phyloP scores from a whole-genome alignment of 2,113 vertebrate species.

The Myrmophylax atrothorax region DNA sequence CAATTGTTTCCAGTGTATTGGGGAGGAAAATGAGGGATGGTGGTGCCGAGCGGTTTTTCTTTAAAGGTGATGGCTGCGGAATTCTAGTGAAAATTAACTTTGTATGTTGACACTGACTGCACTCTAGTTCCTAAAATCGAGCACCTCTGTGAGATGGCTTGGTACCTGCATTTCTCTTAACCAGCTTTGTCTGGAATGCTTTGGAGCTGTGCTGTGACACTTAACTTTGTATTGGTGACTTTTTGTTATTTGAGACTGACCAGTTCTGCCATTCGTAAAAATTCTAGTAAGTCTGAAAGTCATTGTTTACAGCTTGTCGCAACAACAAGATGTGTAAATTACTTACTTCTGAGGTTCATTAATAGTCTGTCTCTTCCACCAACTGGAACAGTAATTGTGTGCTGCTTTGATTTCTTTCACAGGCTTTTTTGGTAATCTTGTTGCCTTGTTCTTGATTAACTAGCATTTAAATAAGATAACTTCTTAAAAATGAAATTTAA shows the following conservation, averaged over 20 bases:
- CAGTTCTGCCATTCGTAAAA: neutral
- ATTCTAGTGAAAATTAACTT: neutral
- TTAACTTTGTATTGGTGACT: neutral
- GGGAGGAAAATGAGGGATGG: neutral
- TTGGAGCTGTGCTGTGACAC: neutral
- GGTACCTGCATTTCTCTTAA: neutral
- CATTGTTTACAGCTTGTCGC: neutral
- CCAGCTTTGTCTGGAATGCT: neutral
- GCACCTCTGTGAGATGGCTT: neutral
- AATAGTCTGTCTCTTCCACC: neutral
- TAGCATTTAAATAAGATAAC: neutral
- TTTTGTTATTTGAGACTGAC: neutral
- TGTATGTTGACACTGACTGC: neutral
- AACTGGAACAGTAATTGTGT: neutral
- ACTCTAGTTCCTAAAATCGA: neutral
- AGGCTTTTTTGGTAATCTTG: neutral
- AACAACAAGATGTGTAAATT: neutral
- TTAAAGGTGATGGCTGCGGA: neutral
- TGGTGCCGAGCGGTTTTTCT: neutral
- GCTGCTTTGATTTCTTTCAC: neutral
- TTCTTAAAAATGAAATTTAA: neutral
- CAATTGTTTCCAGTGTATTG: neutral
- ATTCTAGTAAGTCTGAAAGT: neutral
- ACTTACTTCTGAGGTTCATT: neutral
- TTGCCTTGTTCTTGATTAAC: neutral